These are phyloP conservation scores for Apis dorsata DNA, from an alignment of 1,140 invertebrate species.

Conservation along the genomic window DNA sequence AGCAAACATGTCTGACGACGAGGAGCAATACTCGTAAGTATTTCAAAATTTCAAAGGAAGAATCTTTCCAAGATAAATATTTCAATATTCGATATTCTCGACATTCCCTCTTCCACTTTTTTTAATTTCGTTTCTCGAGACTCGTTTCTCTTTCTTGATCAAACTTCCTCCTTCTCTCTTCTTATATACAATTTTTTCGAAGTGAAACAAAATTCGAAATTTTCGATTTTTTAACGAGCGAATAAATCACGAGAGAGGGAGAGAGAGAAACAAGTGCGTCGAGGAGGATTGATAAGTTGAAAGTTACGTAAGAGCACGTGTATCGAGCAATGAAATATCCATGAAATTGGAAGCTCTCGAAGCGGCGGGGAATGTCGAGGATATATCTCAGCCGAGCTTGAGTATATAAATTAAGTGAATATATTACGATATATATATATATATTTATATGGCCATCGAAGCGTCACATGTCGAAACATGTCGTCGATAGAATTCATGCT, in stretches of 20 bases:
- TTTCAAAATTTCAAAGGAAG: background rate
- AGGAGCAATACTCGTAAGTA: slow-evolving; percentile 81
- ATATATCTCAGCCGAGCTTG: background rate
- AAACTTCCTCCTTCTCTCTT: no score
- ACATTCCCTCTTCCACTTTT: background rate
- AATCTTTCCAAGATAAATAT: no score
- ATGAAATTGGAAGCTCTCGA: background rate
- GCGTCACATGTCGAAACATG: background rate
- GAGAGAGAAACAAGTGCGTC: background rate
- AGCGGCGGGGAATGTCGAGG: slow-evolving; percentile 9
- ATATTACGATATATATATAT: background rate
- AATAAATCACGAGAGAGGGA: background rate
- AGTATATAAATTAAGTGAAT: background rate
- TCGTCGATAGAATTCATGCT: slow-evolving; percentile 25
- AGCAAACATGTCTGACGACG: slow-evolving; percentile 79
- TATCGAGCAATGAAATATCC: background rate
- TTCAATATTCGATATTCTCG: background rate
- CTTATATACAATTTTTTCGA: no score
- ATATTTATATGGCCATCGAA: slow-evolving; percentile 3
- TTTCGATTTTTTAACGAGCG: background rate
- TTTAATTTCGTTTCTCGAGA: no score
- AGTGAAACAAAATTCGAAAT: background rate
- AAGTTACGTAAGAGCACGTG: slow-evolving; percentile 10
- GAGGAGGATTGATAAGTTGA: background rate
- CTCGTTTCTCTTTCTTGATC: background rate